Evolutionary conservation across 2,797 vertebrate species (phyloP).

Genomic region (Lagocephalus sceleratus): DNA sequence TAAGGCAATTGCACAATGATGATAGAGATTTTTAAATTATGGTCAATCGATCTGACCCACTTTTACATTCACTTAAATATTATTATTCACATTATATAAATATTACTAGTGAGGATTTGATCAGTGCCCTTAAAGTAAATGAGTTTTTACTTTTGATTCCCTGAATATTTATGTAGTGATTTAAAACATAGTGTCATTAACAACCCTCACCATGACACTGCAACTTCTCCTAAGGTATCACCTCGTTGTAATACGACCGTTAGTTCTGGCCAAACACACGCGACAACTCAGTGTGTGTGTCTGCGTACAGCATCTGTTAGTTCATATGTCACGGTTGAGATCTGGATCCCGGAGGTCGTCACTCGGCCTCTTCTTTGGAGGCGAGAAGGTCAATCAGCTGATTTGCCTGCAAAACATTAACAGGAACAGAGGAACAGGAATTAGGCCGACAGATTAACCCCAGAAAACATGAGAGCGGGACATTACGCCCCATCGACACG

Average conservation of each 20-base stretch:
- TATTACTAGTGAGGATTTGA: constrained; percentile 1
- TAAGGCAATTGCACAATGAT: neutral
- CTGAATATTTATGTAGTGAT: neutral
- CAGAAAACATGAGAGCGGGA: no score
- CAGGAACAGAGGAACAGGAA: constrained; percentile 9
- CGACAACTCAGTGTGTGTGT: neutral
- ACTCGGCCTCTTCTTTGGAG: constrained; percentile 72
- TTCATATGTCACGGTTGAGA: constrained; percentile 1
- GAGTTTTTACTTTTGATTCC: neutral
- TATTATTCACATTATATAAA: neutral
- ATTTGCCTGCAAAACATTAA: constrained; percentile 81
- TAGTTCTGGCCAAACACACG: constrained; percentile 5
- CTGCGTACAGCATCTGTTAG: constrained; percentile 5
- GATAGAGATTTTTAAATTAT: neutral
- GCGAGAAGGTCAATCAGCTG: constrained; percentile 87
- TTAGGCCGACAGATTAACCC: constrained; percentile 1
- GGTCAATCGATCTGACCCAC: neutral
- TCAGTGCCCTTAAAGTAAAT: neutral
- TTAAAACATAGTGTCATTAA: constrained; percentile 4
- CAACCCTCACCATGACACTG: constrained; percentile 3
- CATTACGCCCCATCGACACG: no score
- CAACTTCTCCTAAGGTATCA: neutral
- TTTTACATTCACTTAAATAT: neutral
- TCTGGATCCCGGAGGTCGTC: constrained; percentile 42
- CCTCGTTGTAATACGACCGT: constrained; percentile 18